A percentile compares a stretch with the other conserved stretches of the same genome.
phyloP scores from a whole-genome alignment of 2,888 invertebrate genomes.

The Caenorhabditis sp. region DNA sequence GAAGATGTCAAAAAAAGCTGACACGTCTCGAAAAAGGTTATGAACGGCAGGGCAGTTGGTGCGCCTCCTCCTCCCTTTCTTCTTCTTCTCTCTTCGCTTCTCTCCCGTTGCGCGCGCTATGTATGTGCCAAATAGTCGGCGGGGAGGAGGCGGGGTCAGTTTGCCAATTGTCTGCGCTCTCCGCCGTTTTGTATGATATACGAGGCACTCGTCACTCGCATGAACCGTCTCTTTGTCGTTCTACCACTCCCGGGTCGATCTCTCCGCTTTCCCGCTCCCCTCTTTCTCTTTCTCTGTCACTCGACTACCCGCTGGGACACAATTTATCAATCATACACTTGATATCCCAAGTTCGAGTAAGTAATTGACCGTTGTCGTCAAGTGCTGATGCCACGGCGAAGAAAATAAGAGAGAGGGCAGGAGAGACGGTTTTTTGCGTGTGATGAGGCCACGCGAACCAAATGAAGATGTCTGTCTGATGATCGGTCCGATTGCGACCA shows the following conservation, averaged over 20 bases:
- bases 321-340: conserved; percentile 56
- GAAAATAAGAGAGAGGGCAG: conserved; percentile 6
- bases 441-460: not conserved
- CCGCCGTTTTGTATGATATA: conserved; percentile 53
- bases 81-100: conserved; percentile 25
- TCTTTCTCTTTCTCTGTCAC: conserved; percentile 20
- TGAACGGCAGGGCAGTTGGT: conserved; percentile 49
- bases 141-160: conserved; percentile 51
- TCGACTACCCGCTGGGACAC: conserved; percentile 37
- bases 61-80: conserved; percentile 29
- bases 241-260: conserved; percentile 47
- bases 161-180: conserved; percentile 56
- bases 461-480: not conserved
- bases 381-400: conserved; percentile 28
- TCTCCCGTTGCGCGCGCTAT: conserved; percentile 55
- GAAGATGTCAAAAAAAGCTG: conserved; percentile 53
- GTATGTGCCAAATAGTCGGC: conserved; percentile 60
- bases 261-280: conserved; percentile 11
- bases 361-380: conserved; percentile 53
- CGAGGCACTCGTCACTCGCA: conserved; percentile 47
- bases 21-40: conserved; percentile 50
- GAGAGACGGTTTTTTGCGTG: conserved; percentile 1
- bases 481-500: too few species aligned
- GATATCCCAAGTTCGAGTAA: conserved; percentile 53
- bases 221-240: conserved; percentile 56